phyloP scores from a whole-genome alignment of 2,797 vertebrate genomes.

The Cossypha caffra region DNA sequence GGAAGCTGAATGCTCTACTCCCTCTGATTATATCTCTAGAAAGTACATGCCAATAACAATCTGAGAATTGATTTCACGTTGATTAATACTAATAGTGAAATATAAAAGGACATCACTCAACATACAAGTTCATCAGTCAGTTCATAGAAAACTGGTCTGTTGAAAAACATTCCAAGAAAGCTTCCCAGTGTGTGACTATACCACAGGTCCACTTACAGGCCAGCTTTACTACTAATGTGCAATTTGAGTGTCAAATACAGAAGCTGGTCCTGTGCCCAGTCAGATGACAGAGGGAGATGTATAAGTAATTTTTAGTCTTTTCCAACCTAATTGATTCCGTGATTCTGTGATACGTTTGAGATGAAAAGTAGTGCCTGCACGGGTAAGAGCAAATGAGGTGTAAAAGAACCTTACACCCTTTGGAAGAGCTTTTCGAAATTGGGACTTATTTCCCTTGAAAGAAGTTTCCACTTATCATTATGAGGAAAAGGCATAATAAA shows the following conservation, averaged over 20 bases:
- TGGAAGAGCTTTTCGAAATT: neutral
- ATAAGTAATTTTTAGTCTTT: neutral
- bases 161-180: neutral
- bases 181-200: neutral
- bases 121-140: neutral
- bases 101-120: neutral
- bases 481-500: neutral
- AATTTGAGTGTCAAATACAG: neutral
- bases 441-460: neutral
- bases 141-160: neutral
- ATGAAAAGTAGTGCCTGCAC: neutral
- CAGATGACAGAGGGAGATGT: neutral
- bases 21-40: neutral
- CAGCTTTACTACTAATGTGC: neutral
- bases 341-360: neutral
- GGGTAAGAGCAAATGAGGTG: neutral
- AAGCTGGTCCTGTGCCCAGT: neutral
- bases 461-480: neutral
- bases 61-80: neutral
- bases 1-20: neutral
- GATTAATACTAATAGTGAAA: neutral
- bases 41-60: neutral
- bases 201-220: neutral
- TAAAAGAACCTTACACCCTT: neutral
- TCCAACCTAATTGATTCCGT: neutral